A percentile compares a stretch with the other conserved stretches of the same genome.
Conservation (phyloP, 2,113 vertebrate species). For the Carassius auratus region DNA sequence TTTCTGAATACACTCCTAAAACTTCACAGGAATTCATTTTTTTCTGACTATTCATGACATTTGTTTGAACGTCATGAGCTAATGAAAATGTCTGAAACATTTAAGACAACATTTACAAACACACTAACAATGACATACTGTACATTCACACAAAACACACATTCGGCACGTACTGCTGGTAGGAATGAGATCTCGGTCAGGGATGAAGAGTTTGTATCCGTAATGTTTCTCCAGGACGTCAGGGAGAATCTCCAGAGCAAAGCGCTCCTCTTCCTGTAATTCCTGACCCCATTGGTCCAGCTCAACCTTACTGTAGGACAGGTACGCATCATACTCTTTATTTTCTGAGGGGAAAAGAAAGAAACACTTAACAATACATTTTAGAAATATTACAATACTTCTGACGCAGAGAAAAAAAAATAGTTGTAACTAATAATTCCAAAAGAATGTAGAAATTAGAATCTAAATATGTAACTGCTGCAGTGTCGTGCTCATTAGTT, state of each 20-base stretch:
- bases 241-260: slow-evolving; percentile 96
- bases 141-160: slow-evolving; percentile 30
- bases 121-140: slow-evolving; percentile 32
- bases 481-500: neutral
- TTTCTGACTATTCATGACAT: neutral
- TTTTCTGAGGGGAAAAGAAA: slow-evolving; percentile 78
- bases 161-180: slow-evolving; percentile 90
- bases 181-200: slow-evolving; percentile 97
- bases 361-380: neutral
- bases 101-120: neutral
- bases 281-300: slow-evolving; percentile 98
- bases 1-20: neutral
- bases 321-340: slow-evolving; percentile 98
- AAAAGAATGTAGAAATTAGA: neutral
- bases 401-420: neutral
- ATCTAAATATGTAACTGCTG: slow-evolving; percentile 1
- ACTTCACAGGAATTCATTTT: neutral
- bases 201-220: slow-evolving; percentile 98
- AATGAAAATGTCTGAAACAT: slow-evolving; percentile 19
- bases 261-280: slow-evolving; percentile 95
- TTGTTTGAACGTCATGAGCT: neutral
- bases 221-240: slow-evolving; percentile 99
- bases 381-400: neutral
- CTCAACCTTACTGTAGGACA: slow-evolving; percentile 99
- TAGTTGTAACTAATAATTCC: neutral